A percentile compares a stretch with the other conserved stretches of the same genome.
These are phyloP conservation scores for Rotaria magnacalcarata DNA, from an alignment of 2,888 invertebrate species.

Conservation along the genomic window DNA sequence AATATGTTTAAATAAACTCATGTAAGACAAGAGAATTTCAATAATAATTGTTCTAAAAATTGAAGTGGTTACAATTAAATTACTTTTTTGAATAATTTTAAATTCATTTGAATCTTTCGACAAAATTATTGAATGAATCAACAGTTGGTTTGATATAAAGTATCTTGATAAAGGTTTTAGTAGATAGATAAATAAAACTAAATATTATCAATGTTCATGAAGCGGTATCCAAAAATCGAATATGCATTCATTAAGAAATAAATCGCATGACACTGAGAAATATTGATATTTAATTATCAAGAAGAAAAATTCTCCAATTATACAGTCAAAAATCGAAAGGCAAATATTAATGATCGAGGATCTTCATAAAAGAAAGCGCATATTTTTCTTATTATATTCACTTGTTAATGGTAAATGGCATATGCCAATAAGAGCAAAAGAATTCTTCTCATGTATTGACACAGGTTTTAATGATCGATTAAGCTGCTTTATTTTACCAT, in stretches of 20 bases:
- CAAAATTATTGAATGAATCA: not conserved
- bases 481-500: not conserved
- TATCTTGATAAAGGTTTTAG: not conserved
- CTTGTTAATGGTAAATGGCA: not conserved
- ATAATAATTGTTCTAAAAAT: too few relatives aligned
- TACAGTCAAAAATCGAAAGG: not conserved
- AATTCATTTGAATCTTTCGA: not conserved
- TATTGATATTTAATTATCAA: not conserved
- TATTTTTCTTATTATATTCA: not conserved
- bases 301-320: slow-evolving; percentile 7
- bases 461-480: not conserved
- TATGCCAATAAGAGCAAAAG: not conserved
- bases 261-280: not conserved
- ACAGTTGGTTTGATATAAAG: not conserved
- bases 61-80: too few relatives aligned
- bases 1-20: too few relatives aligned
- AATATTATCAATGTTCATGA: not conserved
- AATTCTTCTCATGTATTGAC: not conserved
- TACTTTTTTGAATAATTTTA: not conserved
- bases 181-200: not conserved
- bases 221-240: not conserved
- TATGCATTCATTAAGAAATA: not conserved
- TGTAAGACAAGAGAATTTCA: too few relatives aligned
- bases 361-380: not conserved
- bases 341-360: not conserved